Base-by-base conservation (phyloP, 2,888 invertebrate genomes). In the Euphydryas editha region DNA sequence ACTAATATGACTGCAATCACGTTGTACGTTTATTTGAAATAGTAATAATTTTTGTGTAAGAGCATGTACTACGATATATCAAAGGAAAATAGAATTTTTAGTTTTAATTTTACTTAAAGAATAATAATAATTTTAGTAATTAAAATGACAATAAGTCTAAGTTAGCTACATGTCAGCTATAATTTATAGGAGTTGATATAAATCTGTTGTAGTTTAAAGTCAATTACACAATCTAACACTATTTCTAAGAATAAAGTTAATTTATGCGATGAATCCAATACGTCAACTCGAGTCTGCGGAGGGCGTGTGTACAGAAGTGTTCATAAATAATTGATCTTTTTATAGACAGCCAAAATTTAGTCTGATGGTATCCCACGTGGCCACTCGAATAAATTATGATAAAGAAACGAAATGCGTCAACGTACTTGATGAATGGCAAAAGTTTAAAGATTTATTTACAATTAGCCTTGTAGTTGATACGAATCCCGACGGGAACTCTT, bases 261-360 rank as follows among this genome's bases (percentile, higher is more conserved):
- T 51, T 24, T n/a, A 24, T 24, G 49, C 21, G 49, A 51, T 51
- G 13, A 24, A 24, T 51, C 24, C 15, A 15, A 51, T 24, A 24
- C 49, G 49, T 51, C 49, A 51, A 24, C 21, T 51, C 15, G 20
- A 21, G 49, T 24, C 24, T 51, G 21, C 49, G 24, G 49, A 24
- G 15, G 30, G 51, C 17, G 56, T 62, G 44, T 64, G 57, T 64
- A 54, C 15, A 59, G 58, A 59, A 64, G 63, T 64, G 63, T 54
- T 64, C 44, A 44, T 64, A n/a, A n/a, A n/a, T n/a, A 59, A 59
- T 64, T 36, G 44, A 30, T 64, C 59, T 64, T 59, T 64, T 59
- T 54, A 64, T 64, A 64, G 63, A 51, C 21, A 42, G 36, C 49
- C 39, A 11, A 44, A 47, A 54, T 5, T 5, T 15, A 51, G 18